Evolutionary conservation across 2,797 vertebrate species (phyloP), one percentile per base, ranked within the genome.

Genomic region (Anguilla anguilla): DNA sequence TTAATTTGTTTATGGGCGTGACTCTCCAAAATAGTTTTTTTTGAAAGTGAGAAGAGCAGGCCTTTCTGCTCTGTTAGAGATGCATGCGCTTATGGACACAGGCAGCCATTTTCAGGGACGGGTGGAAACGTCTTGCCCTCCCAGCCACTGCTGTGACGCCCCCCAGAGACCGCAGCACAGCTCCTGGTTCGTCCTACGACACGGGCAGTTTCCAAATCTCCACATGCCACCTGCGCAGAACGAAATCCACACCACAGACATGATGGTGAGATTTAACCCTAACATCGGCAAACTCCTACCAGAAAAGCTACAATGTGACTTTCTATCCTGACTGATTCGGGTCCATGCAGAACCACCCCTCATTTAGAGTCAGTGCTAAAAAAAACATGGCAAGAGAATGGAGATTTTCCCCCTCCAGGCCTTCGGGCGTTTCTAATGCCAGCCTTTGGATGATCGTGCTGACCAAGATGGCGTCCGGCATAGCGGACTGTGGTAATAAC

Each of bases 71-170:
- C 59, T 3, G 17, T 22, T 67, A n/a, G 6, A 6, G 61, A n/a
- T 67, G 61, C 4, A 25, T 67, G 19, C 3, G 25, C 25, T 15
- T 39, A 39, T 15, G 10, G 35, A 2, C 10, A 19, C 35, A 17
- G 1, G 31, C 35, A 13, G 72, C 72, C 3, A 0, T 77, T 77
- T 39, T 77, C 4, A 81, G 6, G 59, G 89, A 91, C 93, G 93
- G 93, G 93, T 95, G 94, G 92, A 53, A 53, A 67, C 11, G 83
- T 72, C 88, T 89, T 86, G 81, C 28, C 85, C 88, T 91, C 92
- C 91, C 93, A 88, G 92, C 89, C 88, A 87, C 90, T 88, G 83
- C 91, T 92, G 92, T 67, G 91, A 89, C 86, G 83, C 86, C 89
- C 82, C 82, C 69, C 49, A 67, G 39, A 43, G 51, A 10, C n/a